A percentile compares a stretch with the other conserved stretches of the same genome.
Evolutionary conservation across 2,113 vertebrate genomes (phyloP).

Genomic region (Pampusana beccarii): DNA sequence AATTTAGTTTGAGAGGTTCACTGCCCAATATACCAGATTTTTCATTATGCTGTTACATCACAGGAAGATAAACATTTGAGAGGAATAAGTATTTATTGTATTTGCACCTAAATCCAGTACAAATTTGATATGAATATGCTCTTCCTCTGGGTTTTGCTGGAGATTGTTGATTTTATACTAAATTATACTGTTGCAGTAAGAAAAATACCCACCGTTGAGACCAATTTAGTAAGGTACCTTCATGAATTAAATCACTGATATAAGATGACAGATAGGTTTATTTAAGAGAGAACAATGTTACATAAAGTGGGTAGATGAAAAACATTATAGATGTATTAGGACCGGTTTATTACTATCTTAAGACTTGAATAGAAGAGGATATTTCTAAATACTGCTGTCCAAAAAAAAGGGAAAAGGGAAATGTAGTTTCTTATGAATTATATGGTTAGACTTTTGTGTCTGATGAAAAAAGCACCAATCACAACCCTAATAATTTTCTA

Average conservation of each 20-base stretch:
- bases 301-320: not conserved
- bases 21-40: not conserved
- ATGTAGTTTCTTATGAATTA: not conserved
- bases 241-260: not conserved
- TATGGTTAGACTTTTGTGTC: not conserved
- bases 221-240: not conserved
- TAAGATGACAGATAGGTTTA: not conserved
- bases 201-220: conserved; percentile 1
- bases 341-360: not conserved
- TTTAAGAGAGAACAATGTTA: not conserved
- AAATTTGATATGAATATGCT: not conserved
- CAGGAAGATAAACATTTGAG: not conserved
- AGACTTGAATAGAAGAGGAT: not conserved
- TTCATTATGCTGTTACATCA: not conserved
- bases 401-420: not conserved
- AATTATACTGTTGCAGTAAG: not conserved
- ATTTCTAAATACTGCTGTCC: not conserved
- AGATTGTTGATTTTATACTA: not conserved
- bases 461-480: not conserved
- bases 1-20: not conserved
- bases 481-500: not conserved
- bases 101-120: not conserved
- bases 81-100: not conserved
- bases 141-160: not conserved
- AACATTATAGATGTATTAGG: not conserved